phyloP scores from a whole-genome alignment of 2,888 invertebrate genomes.

The Lydus trimaculatus region DNA sequence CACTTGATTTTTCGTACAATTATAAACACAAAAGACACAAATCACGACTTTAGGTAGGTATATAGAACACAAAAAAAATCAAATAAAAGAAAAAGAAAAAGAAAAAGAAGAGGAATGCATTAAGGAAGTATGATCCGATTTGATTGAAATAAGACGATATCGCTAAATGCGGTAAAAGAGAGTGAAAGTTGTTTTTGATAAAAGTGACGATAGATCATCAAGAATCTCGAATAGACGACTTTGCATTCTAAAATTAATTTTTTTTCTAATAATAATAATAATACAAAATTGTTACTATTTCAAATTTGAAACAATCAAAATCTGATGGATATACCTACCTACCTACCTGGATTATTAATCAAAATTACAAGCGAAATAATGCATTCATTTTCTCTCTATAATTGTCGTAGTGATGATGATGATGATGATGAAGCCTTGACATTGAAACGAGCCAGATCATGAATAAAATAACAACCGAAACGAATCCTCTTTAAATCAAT shows the following conservation, averaged over 20 bases:
- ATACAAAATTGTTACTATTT: neutral
- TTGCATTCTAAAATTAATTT: neutral
- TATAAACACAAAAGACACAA: no score
- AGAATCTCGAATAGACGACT: neutral
- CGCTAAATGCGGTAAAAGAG: neutral
- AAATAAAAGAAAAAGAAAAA: neutral
- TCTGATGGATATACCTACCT: neutral
- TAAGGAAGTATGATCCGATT: neutral
- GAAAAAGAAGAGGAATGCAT: neutral
- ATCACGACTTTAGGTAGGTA: no score
- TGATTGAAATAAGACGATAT: neutral
- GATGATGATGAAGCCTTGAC: slow-evolving; percentile 1
- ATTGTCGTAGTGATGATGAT: neutral
- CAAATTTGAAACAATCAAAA: slow-evolving; percentile 4
- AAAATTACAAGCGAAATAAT: neutral
- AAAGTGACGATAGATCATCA: neutral
- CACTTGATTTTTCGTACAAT: neutral
- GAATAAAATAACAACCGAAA: neutral
- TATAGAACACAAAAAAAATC: no score
- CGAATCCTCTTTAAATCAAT: neutral
- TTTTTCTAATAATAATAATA: neutral
- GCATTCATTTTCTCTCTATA: neutral
- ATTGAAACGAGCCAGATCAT: neutral
- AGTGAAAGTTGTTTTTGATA: slow-evolving; percentile 1
- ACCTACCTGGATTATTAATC: slow-evolving; percentile 7